Evolutionary conservation across 2,888 invertebrate genomes (phyloP), one percentile per base, ranked within the genome.

Genomic region (Napeogenes sylphis): DNA sequence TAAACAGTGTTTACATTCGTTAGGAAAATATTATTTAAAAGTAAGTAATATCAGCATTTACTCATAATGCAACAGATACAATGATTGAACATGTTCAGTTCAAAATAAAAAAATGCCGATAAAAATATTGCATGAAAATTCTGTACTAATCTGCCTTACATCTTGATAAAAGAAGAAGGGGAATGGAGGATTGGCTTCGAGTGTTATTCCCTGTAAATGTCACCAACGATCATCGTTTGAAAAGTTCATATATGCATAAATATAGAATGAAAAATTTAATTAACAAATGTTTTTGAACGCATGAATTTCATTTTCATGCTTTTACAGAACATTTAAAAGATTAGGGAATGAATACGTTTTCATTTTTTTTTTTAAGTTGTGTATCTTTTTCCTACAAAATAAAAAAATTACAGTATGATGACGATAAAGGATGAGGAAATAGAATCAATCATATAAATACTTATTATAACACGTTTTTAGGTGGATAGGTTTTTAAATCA

Each of bases 151-250:
- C 56, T 63, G 60, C 60, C 46, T 61, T 59, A 66, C 65, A 64
- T 65, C 62, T 70, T 68, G 69, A 72, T 69, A 68, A 69, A 58
- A 69, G 70, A 10, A 60, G 32, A 63, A 70, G 67, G 68, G 63
- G 57, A 67, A 53, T 67, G 64, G 62, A 21, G 60, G 63, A 55
- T 58, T 55, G 65, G 73, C 67, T 72, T 70, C 72, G 78, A 87
- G 85, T 86, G 86, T 84, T 81, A 82, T 87, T 85, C 84, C 73
- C 78, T 87, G 87, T 87, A 83, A 84, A 85, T 82, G 87, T 87
- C 87, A 82, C 75, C 78, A 77, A 76, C 77, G 80, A 85, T 85
- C 82, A 81, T 77, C 74, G 75, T 70, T 74, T 73, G 73, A 77
- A 78, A 78, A 58, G 58, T 63, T 59, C 53, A 33, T 47, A 61